These are phyloP conservation scores for Eristalinus sepulchralis DNA, from an alignment of 2,888 invertebrate genomes.

Conservation along the genomic window DNA sequence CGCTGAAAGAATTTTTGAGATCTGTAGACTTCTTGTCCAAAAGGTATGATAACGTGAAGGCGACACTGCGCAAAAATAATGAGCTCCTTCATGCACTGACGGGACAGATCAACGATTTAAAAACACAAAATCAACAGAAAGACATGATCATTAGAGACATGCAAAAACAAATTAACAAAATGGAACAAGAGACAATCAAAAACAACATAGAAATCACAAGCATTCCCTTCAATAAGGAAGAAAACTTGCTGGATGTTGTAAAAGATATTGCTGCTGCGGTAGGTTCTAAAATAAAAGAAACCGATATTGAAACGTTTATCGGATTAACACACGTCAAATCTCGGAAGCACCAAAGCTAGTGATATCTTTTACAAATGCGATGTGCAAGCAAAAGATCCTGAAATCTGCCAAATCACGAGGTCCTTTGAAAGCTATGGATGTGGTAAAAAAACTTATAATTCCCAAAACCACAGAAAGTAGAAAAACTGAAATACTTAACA, in stretches of 20 bases:
- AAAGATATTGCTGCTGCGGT: neutral
- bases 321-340: neutral
- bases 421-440: neutral
- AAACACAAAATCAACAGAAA: too few species aligned
- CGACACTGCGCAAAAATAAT: neutral
- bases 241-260: neutral
- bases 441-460: neutral
- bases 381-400: neutral
- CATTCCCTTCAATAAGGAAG: neutral
- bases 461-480: neutral
- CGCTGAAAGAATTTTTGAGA: neutral
- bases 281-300: neutral
- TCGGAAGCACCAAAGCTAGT: neutral
- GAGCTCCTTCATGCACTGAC: too few species aligned
- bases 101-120: too few species aligned
- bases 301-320: neutral
- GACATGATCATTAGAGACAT: too few species aligned
- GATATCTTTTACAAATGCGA: neutral
- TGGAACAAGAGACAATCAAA: too few species aligned
- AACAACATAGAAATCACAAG: too few species aligned
- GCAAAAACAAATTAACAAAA: too few species aligned
- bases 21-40: neutral
- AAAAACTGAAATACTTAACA: neutral
- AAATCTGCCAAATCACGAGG: neutral
- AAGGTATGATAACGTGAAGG: slow-evolving; percentile 6